Base-by-base conservation (phyloP, 2,113 vertebrate genomes). In the Serilophus lunatus region DNA sequence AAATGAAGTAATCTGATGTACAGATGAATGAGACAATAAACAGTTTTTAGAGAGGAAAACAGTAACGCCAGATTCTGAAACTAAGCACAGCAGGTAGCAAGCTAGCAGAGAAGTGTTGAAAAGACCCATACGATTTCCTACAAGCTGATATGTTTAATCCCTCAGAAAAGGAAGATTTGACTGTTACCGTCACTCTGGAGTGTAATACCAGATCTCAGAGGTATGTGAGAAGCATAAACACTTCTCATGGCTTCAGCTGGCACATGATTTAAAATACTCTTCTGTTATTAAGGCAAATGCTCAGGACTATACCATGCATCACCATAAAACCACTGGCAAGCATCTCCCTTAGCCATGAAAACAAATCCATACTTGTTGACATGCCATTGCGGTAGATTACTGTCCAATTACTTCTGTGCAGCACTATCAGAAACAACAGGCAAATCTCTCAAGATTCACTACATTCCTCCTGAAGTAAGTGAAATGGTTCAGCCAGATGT, bases 51-150 rank as follows among this genome's bases (percentile, higher is more conserved):
- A 83, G 51, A 92, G 36, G 29, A 83, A 92, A 94, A 84, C 0
- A 1, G 4, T 81, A 92, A 88, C 0, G 0, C 49, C 81, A n/a
- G 33, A 88, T 90, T 93, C 80, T 86, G 82, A 94, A 96, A 93
- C 80, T 38, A 86, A 92, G 61, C 86, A 90, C 93, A 96, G 94
- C 76, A 88, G 94, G 85, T 22, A 88, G 71, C 87, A 78, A 78
- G 82, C 45, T 69, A 76, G 85, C 0, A 0, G 68, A 90, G 28
- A n/a, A n/a, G 65, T 38, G 25, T 33, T 90, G 79, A 86, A 96
- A 93, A 94, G 85, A 81, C 13, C 93, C 16, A 0, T 3, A 77
- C 51, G 11, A 72, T 88, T 81, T 90, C 53, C 83, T 77, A 92
- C 92, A 90, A 96, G 82, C 69, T 50, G 80, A 75, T 93, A 82